Percentiles rank a stretch among this genome's conserved stretches.
Evolutionary conservation across 2,113 vertebrate genomes (phyloP).

Genomic region (Pelecanoides urinatrix): DNA sequence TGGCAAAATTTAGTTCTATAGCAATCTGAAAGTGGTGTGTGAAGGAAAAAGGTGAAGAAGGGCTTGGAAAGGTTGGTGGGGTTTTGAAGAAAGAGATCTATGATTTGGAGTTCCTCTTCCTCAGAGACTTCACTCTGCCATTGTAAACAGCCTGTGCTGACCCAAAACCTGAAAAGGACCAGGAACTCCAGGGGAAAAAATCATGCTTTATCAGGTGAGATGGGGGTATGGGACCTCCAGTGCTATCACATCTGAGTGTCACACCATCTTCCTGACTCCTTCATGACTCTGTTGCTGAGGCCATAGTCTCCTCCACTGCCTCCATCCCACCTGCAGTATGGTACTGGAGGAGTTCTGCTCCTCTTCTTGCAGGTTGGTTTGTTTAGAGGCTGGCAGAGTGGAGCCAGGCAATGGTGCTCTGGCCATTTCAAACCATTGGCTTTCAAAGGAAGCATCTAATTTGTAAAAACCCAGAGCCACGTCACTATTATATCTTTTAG

Average conservation of each 20-base stretch:
- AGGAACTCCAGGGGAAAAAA: background rate
- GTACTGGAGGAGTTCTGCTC: background rate
- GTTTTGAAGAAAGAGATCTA: background rate
- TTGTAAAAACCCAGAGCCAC: background rate
- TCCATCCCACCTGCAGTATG: background rate
- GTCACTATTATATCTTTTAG: background rate
- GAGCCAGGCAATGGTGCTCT: background rate
- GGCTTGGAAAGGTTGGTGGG: background rate
- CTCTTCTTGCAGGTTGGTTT: background rate
- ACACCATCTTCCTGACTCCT: background rate
- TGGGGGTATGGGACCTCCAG: background rate
- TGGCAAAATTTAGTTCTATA: background rate
- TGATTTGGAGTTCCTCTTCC: background rate
- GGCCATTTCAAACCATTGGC: background rate
- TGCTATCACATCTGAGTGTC: background rate
- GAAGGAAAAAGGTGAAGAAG: background rate
- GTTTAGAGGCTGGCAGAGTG: background rate
- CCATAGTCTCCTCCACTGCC: background rate
- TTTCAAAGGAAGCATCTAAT: background rate
- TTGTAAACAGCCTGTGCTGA: background rate
- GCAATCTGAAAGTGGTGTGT: background rate
- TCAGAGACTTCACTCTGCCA: background rate
- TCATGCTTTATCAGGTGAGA: background rate
- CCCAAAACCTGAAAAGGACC: background rate
- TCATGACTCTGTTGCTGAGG: background rate